These are phyloP conservation scores for Drosophila paucipuncta DNA, from an alignment of 2,888 invertebrate species.

Conservation along the genomic window DNA sequence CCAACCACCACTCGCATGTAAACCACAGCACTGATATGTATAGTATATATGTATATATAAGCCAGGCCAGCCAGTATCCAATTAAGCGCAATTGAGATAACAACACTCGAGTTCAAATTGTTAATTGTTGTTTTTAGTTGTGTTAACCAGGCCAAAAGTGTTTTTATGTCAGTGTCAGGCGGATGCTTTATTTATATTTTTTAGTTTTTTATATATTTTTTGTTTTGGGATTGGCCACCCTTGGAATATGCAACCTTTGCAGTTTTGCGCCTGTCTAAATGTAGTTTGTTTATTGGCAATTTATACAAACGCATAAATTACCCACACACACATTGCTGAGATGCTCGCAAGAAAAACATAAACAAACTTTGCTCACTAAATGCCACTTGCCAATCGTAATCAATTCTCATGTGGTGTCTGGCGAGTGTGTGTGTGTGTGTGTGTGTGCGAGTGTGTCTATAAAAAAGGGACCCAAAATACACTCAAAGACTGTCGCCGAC, in stretches of 20 bases:
- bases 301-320: conserved; percentile 80
- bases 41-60: conserved; percentile 8
- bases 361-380: conserved; percentile 78
- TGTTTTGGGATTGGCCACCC: background rate
- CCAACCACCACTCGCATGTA: conserved; percentile 33
- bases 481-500: conserved; percentile 38
- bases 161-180: conserved; percentile 32
- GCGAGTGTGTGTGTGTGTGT: conserved; percentile 19
- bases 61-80: conserved; percentile 28
- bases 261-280: conserved; percentile 51
- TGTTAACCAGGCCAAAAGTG: conserved; percentile 65
- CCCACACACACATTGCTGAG: conserved; percentile 21
- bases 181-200: background rate
- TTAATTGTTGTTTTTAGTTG: conserved; percentile 67
- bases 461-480: conserved; percentile 63
- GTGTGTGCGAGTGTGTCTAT: conserved; percentile 51
- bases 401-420: conserved; percentile 64
- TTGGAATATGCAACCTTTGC: conserved; percentile 63
- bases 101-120: conserved; percentile 53
- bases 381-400: conserved; percentile 82
- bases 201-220: background rate
- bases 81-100: conserved; percentile 71
- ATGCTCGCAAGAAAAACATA: conserved; percentile 55
- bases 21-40: conserved; percentile 19
- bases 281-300: conserved; percentile 76